Evolutionary conservation across 2,888 invertebrate genomes (phyloP), one percentile per base, ranked within the genome.

Genomic region (Hirtodrosophila trivittata): DNA sequence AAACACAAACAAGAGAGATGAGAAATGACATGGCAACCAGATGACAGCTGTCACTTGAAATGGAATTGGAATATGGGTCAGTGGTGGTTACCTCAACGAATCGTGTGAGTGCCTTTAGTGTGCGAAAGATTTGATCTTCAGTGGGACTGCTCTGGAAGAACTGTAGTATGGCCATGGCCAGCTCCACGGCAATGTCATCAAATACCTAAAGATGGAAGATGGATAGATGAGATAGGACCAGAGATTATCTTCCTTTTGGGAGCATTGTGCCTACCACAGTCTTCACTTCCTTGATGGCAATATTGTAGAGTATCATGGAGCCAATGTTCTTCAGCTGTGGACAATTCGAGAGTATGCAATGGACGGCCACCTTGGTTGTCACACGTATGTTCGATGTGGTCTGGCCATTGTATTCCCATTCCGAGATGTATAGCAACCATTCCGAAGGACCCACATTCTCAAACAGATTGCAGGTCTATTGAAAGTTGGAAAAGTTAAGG

Each of bases 261-360:
- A 25, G 2, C 10, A 1, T 28, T 14, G 3, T 9, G 1, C 96
- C 93, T 94, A 97, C 97, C 96, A 97, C 97, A 91, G 97, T 96
- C 94, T 97, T 97, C 93, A 97, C 97, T 95, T 97, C 97, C 95
- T 97, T 97, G 93, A 96, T 95, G 90, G 97, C 96, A 86, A 97
- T 92, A 92, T 97, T 97, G 92, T 97, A 95, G 81, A 97, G 93
- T 72, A 97, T 95, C 80, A 97, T 96, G 1, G 96, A 94, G 67
- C 97, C 97, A 69, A 94, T 92, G 74, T 96, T 95, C 88, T 96
- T 95, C 77, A 97, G 91, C 72, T 92, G 93, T 10, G 92, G 90
- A 56, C 93, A 93, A 63, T 95, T 94, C 13, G 95, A 94, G 32
- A 97, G 93, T 74, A 96, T 91, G 66, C 95, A 94, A 91, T 97